These are phyloP conservation scores for Dallia pectoralis DNA, from an alignment of 2,797 vertebrate genomes.

Conservation along the genomic window DNA sequence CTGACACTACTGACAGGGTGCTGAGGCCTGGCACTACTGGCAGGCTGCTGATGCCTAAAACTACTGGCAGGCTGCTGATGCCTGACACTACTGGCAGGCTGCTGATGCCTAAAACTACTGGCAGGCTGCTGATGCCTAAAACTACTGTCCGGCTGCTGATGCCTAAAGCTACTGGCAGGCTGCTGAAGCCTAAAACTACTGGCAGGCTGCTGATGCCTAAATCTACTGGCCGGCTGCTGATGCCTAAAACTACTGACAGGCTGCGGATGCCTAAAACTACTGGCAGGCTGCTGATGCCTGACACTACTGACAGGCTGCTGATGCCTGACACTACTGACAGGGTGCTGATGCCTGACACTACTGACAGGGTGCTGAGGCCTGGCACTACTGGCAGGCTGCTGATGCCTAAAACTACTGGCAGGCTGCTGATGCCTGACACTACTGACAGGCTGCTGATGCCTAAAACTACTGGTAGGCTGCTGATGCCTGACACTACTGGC, in stretches of 20 bases:
- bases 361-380: too few relatives aligned
- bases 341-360: slow-evolving; percentile 25
- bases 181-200: slow-evolving; percentile 14
- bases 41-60: too few relatives aligned
- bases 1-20: slow-evolving; percentile 48
- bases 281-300: too few relatives aligned
- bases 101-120: slow-evolving; percentile 2
- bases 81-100: slow-evolving; percentile 49
- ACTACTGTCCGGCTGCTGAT: slow-evolving; percentile 23
- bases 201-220: too few relatives aligned
- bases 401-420: slow-evolving; percentile 48
- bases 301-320: too few relatives aligned
- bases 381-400: too few relatives aligned
- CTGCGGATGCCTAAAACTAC: slow-evolving; percentile 17
- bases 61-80: slow-evolving; percentile 27
- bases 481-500: slow-evolving; percentile 49
- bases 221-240: too few relatives aligned
- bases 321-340: slow-evolving; percentile 47
- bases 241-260: slow-evolving; percentile 48
- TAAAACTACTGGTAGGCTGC: too few relatives aligned
- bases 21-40: neutral
- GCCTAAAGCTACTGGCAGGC: slow-evolving; percentile 48
- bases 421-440: slow-evolving; percentile 25
- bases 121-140: too few relatives aligned
- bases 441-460: too few relatives aligned